Evolutionary conservation across 1,140 invertebrate species (phyloP).

Genomic region (Berghia stephanieae): DNA sequence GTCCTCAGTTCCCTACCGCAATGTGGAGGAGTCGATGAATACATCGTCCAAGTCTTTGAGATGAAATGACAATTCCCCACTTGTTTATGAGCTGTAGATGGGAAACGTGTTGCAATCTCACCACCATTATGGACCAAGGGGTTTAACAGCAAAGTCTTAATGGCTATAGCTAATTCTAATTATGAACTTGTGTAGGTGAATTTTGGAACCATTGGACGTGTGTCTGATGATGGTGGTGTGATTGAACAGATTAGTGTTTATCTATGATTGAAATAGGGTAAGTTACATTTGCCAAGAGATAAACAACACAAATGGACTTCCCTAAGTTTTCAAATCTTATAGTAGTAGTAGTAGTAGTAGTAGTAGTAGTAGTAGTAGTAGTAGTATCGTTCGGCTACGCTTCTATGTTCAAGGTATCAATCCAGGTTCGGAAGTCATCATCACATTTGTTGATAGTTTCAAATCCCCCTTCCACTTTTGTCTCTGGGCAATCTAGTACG

Average conservation of each 20-base stretch:
- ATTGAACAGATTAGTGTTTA: constrained; percentile 29
- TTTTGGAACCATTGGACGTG: constrained; percentile 30
- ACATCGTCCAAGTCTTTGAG: constrained; percentile 43
- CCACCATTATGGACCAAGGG: constrained; percentile 57
- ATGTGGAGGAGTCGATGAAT: no score
- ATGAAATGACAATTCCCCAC: constrained; percentile 65
- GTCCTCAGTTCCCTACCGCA: no score
- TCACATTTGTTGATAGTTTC: no score
- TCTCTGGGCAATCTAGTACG: no score
- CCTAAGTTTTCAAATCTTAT: constrained; percentile 36
- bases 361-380: no score
- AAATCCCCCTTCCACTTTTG: no score
- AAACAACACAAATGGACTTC: constrained; percentile 23
- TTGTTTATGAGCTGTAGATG: constrained; percentile 58
- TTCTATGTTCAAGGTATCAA: no score
- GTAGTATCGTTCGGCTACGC: no score
- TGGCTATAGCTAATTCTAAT: constrained; percentile 42
- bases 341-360: no score
- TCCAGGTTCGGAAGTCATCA: no score
- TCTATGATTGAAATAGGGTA: constrained; percentile 36
- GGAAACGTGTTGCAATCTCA: constrained; percentile 35
- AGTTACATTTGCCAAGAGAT: constrained; percentile 37
- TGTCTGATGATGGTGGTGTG: constrained; percentile 39
- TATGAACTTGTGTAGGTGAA: constrained; percentile 53
- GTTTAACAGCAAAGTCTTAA: constrained; percentile 64